These are phyloP conservation scores for Teinopalpus imperialis DNA, from an alignment of 2,888 invertebrate species.

Conservation along the genomic window DNA sequence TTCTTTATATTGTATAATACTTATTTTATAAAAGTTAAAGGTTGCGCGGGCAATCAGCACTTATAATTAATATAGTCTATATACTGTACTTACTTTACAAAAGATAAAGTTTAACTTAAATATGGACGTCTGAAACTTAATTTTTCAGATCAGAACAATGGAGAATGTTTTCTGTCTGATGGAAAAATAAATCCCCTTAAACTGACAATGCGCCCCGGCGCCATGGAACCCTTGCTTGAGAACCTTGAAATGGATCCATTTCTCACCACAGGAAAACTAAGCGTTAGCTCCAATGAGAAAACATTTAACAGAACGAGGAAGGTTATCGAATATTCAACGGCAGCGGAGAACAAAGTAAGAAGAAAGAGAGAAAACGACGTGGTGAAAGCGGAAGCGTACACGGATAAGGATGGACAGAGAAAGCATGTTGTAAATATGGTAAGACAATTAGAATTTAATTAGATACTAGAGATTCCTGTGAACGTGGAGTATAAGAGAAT, in stretches of 20 bases:
- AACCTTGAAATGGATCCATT: conserved; percentile 74
- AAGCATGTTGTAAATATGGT: conserved; percentile 90
- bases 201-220: conserved; percentile 68
- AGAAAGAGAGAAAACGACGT: conserved; percentile 86
- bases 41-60: too few relatives aligned
- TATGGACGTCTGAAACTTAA: too few relatives aligned
- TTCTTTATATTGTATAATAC: too few relatives aligned
- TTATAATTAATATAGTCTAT: too few relatives aligned
- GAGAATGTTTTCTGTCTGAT: conserved; percentile 83
- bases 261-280: conserved; percentile 55
- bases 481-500: too few relatives aligned
- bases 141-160: conserved; percentile 81
- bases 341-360: conserved; percentile 70
- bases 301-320: conserved; percentile 56
- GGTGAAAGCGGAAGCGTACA: conserved; percentile 86
- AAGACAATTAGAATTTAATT: too few relatives aligned
- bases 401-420: conserved; percentile 86
- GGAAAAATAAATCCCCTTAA: conserved; percentile 86
- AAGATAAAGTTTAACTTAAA: not conserved
- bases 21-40: too few relatives aligned
- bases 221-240: conserved; percentile 69
- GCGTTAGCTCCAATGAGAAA: conserved; percentile 60
- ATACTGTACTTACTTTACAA: too few relatives aligned
- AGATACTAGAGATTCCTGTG: too few relatives aligned
- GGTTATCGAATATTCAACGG: conserved; percentile 49